phyloP scores from a whole-genome alignment of 2,888 invertebrate species.

The Drosophila pseudotalamancana region DNA sequence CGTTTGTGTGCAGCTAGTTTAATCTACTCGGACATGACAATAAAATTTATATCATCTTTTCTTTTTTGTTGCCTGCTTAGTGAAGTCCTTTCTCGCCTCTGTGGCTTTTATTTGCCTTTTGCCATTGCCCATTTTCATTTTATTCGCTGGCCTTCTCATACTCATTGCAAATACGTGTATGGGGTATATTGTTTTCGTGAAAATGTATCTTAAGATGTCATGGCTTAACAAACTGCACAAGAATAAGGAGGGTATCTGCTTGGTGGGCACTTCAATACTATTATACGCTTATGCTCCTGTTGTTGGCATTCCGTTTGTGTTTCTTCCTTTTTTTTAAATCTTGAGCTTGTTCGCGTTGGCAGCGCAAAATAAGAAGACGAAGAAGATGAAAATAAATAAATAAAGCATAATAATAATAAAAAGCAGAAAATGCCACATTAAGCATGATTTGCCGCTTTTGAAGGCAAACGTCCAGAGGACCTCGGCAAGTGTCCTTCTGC shows the following conservation, averaged over 20 bases:
- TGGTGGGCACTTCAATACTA: too few species aligned
- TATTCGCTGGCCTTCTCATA: slow-evolving; percentile 68
- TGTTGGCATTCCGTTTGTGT: slow-evolving; percentile 52
- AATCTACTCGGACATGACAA: slow-evolving; percentile 81
- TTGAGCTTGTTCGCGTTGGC: slow-evolving; percentile 59
- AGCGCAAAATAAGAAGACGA: slow-evolving; percentile 42
- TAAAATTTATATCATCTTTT: slow-evolving; percentile 78
- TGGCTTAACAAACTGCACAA: too few species aligned
- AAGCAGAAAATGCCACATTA: slow-evolving; percentile 77
- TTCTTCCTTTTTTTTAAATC: slow-evolving; percentile 45
- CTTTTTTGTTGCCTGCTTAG: slow-evolving; percentile 63
- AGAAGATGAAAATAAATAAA: slow-evolving; percentile 55
- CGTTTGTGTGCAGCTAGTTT: slow-evolving; percentile 71
- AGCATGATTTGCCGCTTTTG: slow-evolving; percentile 78
- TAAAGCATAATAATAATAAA: slow-evolving; percentile 60
- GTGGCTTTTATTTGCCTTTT: slow-evolving; percentile 69
- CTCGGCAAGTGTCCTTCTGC: slow-evolving; percentile 33
- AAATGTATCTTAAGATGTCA: too few species aligned
- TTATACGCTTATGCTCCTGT: slow-evolving; percentile 57
- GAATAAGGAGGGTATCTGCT: too few species aligned
- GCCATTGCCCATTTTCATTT: slow-evolving; percentile 58
- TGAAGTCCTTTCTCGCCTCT: slow-evolving; percentile 74
- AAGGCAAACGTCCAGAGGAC: slow-evolving; percentile 56
- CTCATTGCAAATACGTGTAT: too few species aligned
- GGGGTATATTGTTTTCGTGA: too few species aligned